Conservation (phyloP, 2,888 invertebrate species). For the Spatulosminthurus flaviceps region DNA sequence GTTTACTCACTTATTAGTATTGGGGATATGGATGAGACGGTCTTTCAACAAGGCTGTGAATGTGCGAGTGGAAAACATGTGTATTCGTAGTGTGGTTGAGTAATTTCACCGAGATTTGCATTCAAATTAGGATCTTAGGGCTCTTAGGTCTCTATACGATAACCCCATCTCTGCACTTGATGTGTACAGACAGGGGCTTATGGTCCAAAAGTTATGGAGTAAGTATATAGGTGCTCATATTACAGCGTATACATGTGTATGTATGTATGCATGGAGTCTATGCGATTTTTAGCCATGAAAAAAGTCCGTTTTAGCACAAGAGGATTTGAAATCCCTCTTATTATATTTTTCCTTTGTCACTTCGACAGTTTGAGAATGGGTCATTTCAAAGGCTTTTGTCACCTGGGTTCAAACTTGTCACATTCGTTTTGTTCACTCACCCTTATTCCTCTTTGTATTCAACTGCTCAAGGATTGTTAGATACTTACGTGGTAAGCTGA, state of each 20-base stretch:
- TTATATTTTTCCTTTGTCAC: background rate
- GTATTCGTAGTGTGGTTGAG: slow-evolving; percentile 10
- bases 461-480: no score
- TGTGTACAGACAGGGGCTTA: no score
- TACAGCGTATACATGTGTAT: no score
- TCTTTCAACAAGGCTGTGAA: background rate
- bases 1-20: no score
- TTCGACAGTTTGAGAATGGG: background rate
- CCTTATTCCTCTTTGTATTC: background rate
- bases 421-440: background rate
- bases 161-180: no score
- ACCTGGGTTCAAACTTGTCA: slow-evolving; percentile 12
- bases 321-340: background rate
- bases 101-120: slow-evolving; percentile 7
- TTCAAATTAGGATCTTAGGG: slow-evolving; percentile 13
- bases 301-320: background rate
- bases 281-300: background rate
- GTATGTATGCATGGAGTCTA: no score
- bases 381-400: background rate
- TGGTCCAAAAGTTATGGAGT: no score
- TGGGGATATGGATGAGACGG: no score
- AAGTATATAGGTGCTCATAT: no score
- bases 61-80: background rate
- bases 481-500: no score
- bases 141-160: background rate